Evolutionary conservation across 2,888 invertebrate genomes (phyloP), one percentile per base, ranked within the genome.

Genomic region (Deilephila porcellus): DNA sequence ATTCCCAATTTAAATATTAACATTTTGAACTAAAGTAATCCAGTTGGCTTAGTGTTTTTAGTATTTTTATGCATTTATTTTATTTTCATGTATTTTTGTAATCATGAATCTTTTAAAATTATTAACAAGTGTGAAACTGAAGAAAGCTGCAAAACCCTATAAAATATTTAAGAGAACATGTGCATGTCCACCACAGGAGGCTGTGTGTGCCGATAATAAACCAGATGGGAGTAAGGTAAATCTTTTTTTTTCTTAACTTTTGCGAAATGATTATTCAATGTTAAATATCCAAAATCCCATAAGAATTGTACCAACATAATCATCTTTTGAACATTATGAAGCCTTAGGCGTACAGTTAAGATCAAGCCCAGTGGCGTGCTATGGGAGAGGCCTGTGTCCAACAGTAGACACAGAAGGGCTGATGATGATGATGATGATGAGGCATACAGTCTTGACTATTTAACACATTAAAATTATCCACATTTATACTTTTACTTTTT

Each of bases 21-120:
- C 56, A 59, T 67, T 37, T 56, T 60, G 5, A 53, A 56, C 45
- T 60, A 59, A 20, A 25, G 14, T 76, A 84, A 89, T 90, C 92
- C 82, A 91, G 90, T 79, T 81, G 92, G 92, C 80, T 80, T 75
- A 75, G 75, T 80, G 82, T 82, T 79, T 20, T 78, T 34, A 60
- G 37, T 72, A 71, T 53, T 81, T 78, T 73, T 70, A 75, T 60
- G 76, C 77, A 76, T 76, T 75, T 75, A 52, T 74, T 75, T 76
- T 73, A 60, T 73, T 70, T 76, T 77, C 72, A 79, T 79, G 77
- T 75, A 76, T 81, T 79, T 79, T 84, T 89, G 86, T 85, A 82
- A 88, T 74, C 79, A 93, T 93, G 94, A 85, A 78, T 74, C 85
- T 88, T 80, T 81, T 85, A 72, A 93, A 92, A 91, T 91, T 93